Evolutionary conservation across 2,113 vertebrate species (phyloP), one percentile per base, ranked within the genome.

Genomic region (Heteronetta atricapilla): DNA sequence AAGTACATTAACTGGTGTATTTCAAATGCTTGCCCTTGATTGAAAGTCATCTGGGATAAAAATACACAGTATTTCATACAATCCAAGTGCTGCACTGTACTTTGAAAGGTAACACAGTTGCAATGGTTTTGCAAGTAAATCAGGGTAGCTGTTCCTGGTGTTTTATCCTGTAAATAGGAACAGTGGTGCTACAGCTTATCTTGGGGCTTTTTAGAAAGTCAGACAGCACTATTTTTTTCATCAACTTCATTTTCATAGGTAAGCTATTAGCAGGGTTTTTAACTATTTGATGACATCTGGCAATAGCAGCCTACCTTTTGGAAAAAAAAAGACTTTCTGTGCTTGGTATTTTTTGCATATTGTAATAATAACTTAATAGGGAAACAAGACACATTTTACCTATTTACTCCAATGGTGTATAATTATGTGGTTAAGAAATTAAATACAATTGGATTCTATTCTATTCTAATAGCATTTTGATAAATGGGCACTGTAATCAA

Each of bases 401-500:
- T 48, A 3, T 34, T 86, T 28, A 20, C 26, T 76, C 36, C 88
- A 67, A 38, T 90, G 44, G 11, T 79, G 22, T 87, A 29, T 63
- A 70, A 18, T 36, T 52, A 1, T 73, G 8, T 76, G n/a, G 13
- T 88, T 86, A 46, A 74, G 75, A 90, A n/a, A 74, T 78, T 22
- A 90, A 66, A 56, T 90, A 33, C 2, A 23, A 4, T 34, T 78
- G 44, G 64, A 81, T 33, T 75, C 52, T 86, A 2, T 82, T 92
- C 36, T 94, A 8, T 33, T 74, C 23, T 19, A 83, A 64, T 60
- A 90, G 64, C n/a, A 17, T 40, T 84, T 86, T 84, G 77, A 77
- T 83, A 70, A 83, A 86, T n/a, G 34, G 73, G 75, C 89, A 26
- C 46, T 86, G 56, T 92, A 92, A 86, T 90, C 40, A 78, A 81